Evolutionary conservation across 2,113 vertebrate genomes (phyloP).

Genomic region (Corythoichthys intestinalis): DNA sequence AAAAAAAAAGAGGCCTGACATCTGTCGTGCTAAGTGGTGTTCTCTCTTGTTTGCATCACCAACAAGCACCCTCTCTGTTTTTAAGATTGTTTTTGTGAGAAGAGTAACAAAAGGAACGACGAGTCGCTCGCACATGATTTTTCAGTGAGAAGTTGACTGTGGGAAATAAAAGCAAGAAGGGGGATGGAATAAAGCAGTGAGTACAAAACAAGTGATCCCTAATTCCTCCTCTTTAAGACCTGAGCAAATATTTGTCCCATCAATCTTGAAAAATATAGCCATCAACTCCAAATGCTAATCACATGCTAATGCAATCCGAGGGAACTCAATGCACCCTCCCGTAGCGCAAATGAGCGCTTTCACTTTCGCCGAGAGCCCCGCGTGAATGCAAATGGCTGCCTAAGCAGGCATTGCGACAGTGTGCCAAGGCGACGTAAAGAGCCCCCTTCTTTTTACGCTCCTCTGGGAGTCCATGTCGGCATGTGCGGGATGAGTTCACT

Average conservation of each 20-base stretch:
- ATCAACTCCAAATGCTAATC: conserved; percentile 68
- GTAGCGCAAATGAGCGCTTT: conserved; percentile 57
- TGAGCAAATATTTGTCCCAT: conserved; percentile 72
- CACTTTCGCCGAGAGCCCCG: conserved; percentile 57
- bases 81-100: conserved; percentile 17
- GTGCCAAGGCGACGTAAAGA: conserved; percentile 69
- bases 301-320: conserved; percentile 67
- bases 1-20: conserved; percentile 62
- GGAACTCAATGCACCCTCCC: conserved; percentile 55
- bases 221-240: conserved; percentile 59
- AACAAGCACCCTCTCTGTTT: conserved; percentile 42
- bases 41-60: conserved; percentile 66
- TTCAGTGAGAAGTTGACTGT: neutral
- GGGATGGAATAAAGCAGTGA: neutral
- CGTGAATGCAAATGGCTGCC: conserved; percentile 70
- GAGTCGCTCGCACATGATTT: neutral
- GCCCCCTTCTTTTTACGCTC: conserved; percentile 63
- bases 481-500: conserved; percentile 70
- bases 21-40: conserved; percentile 72
- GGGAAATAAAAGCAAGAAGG: neutral
- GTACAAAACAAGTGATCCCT: conserved; percentile 29
- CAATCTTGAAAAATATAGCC: conserved; percentile 70
- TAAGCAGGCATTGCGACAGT: conserved; percentile 60
- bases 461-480: conserved; percentile 65
- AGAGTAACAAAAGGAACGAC: conserved; percentile 15